Base-by-base conservation (phyloP, 2,888 invertebrate species). In the Fabriciana adippe region DNA sequence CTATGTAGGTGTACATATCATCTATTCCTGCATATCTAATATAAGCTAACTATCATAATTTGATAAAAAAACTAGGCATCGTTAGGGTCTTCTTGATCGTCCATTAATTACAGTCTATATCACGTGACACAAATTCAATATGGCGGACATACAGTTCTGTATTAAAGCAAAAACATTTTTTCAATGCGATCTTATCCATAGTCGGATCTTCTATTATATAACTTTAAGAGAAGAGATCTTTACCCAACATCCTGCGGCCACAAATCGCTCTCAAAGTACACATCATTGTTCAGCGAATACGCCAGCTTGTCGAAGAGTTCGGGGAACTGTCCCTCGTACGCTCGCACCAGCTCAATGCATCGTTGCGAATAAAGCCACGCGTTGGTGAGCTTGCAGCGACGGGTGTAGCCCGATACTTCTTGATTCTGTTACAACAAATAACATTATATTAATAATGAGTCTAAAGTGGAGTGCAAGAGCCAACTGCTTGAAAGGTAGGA, bases 361-460 rank as follows among this genome's bases (percentile, higher is more conserved):
- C 96, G 95, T 18, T 93, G 85, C 0, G 98, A 97, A 86, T 98
- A 99, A 26, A 94, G 88, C 99, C 99, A 99, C 54, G 93, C 81
- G 77, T 91, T 93, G n/a, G 93, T 93, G 0, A 93, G 91, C 26
- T 76, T 76, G 71, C 90, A 90, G 73, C 95, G 96, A 63, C 94
- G 95, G 0, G 97, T 97, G 84, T 96, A 99, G 45, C 98, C 98
- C 1, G 96, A 94, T 1, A 96, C 93, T 78, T 95, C 95, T 81
- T 94, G 94, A 73, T 95, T 95, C 94, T 94, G 45, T 35, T 18
- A 35, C 31, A n/a, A 21, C 26, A 55, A 35, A n/a, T 35, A 35
- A 55, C 2, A n/a, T 15, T 31, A 26, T 15, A 14, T 55, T 31
- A 15, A n/a, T n/a, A 35, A 1, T 48, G 1, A 48, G 6, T 48